Percentiles rank a stretch among this genome's conserved stretches.
phyloP scores from a whole-genome alignment of 2,113 vertebrate genomes.

The Butorides virescens region DNA sequence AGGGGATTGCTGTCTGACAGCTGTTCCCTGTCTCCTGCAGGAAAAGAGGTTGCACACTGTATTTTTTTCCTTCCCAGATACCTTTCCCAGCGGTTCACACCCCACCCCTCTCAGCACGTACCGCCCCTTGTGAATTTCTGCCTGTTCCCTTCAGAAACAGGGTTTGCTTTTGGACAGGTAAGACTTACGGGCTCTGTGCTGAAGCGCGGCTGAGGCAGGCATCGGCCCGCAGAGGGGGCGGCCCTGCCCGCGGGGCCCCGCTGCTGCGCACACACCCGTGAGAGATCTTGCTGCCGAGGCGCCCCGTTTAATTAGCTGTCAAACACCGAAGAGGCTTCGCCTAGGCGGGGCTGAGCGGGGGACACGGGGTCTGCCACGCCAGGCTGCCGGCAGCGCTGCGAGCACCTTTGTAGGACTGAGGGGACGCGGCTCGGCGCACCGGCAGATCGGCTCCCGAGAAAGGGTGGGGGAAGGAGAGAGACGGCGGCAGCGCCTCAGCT shows the following conservation, averaged over 20 bases:
- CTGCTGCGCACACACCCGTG: neutral
- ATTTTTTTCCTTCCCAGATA: neutral
- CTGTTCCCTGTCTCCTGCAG: neutral
- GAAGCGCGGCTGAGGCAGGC: neutral
- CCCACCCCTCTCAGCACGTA: neutral
- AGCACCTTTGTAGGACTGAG: too few relatives aligned
- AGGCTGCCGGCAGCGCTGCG: neutral
- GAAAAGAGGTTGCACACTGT: neutral
- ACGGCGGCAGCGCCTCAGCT: too few relatives aligned
- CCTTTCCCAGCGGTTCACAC: neutral
- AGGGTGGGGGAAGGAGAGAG: neutral
- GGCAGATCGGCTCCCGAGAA: neutral
- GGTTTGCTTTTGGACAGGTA: neutral
- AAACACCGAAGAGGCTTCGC: rapidly evolving
- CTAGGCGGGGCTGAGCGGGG: too few relatives aligned
- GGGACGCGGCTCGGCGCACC: neutral
- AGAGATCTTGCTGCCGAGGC: neutral
- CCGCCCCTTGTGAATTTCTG: neutral
- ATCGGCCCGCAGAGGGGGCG: neutral
- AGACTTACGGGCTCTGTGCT: neutral
- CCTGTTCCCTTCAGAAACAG: neutral
- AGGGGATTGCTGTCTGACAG: neutral
- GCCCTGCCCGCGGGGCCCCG: neutral
- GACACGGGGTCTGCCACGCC: neutral
- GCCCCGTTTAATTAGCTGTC: rapidly evolving